These are phyloP conservation scores for Leptestheria dahalacensis DNA, from an alignment of 1,140 invertebrate genomes.

Conservation along the genomic window DNA sequence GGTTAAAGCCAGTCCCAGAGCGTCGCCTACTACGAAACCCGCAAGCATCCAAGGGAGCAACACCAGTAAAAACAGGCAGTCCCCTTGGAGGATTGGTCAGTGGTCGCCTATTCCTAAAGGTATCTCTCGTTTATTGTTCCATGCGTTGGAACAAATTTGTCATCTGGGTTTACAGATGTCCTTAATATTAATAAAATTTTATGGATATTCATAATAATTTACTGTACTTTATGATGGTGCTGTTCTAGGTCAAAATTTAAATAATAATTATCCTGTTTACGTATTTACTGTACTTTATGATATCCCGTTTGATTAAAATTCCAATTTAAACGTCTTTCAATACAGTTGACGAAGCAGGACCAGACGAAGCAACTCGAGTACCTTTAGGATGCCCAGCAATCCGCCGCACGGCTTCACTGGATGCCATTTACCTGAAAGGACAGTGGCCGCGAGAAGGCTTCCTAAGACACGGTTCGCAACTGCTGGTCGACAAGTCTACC, in stretches of 20 bases:
- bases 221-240: no score
- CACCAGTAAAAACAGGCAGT: constrained; percentile 17
- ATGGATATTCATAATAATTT: no score
- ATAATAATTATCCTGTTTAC: no score
- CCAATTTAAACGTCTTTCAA: no score
- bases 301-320: no score
- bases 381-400: constrained; percentile 28
- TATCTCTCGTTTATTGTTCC: constrained; percentile 10
- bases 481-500: constrained; percentile 59
- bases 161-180: no score
- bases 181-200: no score
- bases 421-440: constrained; percentile 57
- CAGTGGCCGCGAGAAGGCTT: constrained; percentile 53
- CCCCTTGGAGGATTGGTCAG: constrained; percentile 10
- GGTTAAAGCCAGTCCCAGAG: constrained; percentile 15
- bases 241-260: no score
- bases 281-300: no score
- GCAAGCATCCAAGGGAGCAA: constrained; percentile 14
- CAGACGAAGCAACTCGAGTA: constrained; percentile 8
- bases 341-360: constrained; percentile 17
- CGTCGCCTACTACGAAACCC: constrained; percentile 15
- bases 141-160: no score
- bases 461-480: constrained; percentile 42
- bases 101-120: constrained; percentile 10
- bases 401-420: constrained; percentile 54